These are phyloP conservation scores for Archips crataeganus DNA, from an alignment of 2,888 invertebrate genomes.

Conservation along the genomic window DNA sequence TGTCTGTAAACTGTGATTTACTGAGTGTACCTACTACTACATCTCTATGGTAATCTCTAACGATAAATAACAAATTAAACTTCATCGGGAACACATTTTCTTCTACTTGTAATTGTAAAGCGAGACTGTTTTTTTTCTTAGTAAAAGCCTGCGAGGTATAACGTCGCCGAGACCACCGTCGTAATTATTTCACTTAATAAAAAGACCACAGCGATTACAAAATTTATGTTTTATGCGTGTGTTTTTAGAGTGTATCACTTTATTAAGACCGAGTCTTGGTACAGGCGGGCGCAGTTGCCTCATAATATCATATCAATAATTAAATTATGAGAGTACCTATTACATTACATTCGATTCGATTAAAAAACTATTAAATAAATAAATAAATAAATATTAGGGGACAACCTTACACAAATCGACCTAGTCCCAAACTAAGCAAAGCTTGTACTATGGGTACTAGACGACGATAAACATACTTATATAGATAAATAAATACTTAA, in stretches of 20 bases:
- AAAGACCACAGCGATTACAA: slow-evolving; percentile 75
- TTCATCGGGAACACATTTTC: background rate
- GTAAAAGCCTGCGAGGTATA: slow-evolving; percentile 71
- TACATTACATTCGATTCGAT: slow-evolving; percentile 79
- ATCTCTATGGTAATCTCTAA: background rate
- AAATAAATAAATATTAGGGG: too few relatives aligned
- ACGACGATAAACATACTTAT: too few relatives aligned
- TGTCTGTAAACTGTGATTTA: too few relatives aligned
- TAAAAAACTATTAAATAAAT: slow-evolving; percentile 67
- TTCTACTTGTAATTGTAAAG: background rate
- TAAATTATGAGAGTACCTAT: slow-evolving; percentile 67
- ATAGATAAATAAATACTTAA: too few relatives aligned
- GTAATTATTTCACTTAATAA: slow-evolving; percentile 80
- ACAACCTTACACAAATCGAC: too few relatives aligned
- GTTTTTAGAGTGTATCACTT: slow-evolving; percentile 84
- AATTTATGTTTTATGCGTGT: slow-evolving; percentile 84
- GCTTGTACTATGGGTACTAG: too few relatives aligned
- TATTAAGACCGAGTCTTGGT: slow-evolving; percentile 79
- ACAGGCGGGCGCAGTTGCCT: slow-evolving; percentile 66
- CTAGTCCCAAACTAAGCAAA: too few relatives aligned
- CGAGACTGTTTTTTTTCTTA: slow-evolving; percentile 64
- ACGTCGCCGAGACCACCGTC: slow-evolving; percentile 77
- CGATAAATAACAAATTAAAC: background rate
- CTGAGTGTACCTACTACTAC: background rate
- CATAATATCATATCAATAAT: slow-evolving; percentile 71